phyloP scores from a whole-genome alignment of 35 echinoderm and acorn worm species.

The Diadema setosum region DNA sequence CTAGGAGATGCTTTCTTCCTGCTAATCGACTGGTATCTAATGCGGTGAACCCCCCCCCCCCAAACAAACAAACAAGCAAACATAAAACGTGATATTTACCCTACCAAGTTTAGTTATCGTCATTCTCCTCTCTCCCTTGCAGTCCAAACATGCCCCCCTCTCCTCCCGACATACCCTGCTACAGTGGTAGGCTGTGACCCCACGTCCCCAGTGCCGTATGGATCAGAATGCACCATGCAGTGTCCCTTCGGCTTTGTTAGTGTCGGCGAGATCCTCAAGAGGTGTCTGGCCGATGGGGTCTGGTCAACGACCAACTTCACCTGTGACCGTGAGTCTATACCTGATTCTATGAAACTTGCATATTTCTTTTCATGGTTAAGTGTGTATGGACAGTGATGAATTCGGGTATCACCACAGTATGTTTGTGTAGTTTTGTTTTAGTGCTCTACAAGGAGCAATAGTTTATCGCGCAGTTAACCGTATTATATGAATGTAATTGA shows the following conservation, averaged over 20 bases:
- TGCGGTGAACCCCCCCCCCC: too few species aligned
- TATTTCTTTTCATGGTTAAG: too few species aligned
- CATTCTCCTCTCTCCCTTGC: background rate
- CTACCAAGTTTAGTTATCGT: background rate
- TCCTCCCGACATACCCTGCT: background rate
- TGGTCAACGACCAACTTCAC: background rate
- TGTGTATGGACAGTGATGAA: too few species aligned
- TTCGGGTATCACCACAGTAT: too few species aligned
- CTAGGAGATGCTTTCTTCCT: too few species aligned
- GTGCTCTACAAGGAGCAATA: too few species aligned
- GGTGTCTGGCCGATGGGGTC: background rate
- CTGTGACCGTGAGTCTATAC: background rate
- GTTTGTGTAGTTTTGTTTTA: too few species aligned
- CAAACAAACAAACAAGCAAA: too few species aligned
- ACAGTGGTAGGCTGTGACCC: background rate
- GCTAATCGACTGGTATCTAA: too few species aligned
- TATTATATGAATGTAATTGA: too few species aligned
- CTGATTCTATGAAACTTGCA: too few species aligned
- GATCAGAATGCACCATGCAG: background rate
- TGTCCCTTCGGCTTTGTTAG: background rate
- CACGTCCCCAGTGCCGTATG: background rate
- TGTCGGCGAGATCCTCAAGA: background rate
- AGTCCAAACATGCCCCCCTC: background rate
- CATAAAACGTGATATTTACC: background rate
- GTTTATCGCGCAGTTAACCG: too few species aligned